Base-by-base conservation (phyloP, 2,797 vertebrate species). In the Lemur catta region DNA sequence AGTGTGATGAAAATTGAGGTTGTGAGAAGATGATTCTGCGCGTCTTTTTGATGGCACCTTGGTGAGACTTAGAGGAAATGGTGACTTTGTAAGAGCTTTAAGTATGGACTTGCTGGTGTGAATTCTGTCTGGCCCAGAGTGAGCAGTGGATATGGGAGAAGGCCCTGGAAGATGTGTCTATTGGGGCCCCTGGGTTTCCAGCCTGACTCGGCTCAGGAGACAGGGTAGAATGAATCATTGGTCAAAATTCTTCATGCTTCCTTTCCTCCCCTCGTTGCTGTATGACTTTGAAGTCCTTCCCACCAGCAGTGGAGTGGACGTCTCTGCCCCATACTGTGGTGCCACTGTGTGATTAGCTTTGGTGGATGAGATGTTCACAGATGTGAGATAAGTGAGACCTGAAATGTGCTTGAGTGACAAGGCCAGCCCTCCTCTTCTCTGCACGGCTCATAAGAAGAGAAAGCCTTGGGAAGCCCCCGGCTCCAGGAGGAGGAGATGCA, bases 371-470 rank as follows among this genome's bases (percentile, higher is more conserved):
- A 4, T 4, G 22, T 20, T 50, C 33, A n/a, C 46, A 67, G 61
- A 33, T 0, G 0, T 10, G n/a, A 59, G 46, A 50, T 3, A 13
- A 61, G 28, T 1, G 4, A 30, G 33, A 41, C 48, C 9, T 1
- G 8, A 33, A 17, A 11, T n/a, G 12, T 20, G 9, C 35, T 18
- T 65, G 63, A 24, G 24, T 10, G n/a, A 5, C 0, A 7, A 7
- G n/a, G 30, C 55, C 30, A 43, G 30, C 30, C 57, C 48, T 24
- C 69, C 28, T 7, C 38, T 61, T 52, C 76, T 79, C 55, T 9
- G 15, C 15, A 6, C 1, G 33, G 61, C 59, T 50, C 38, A 18
- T 0, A 20, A 50, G 79, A 26, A n/a, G 57, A 74, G 6, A 1
- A 0, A 7, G 35, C 17, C 76, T 20, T 22, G 4, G 20, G 28